Base-by-base conservation (phyloP, 2,797 vertebrate species). In the Propithecus deckenii region DNA sequence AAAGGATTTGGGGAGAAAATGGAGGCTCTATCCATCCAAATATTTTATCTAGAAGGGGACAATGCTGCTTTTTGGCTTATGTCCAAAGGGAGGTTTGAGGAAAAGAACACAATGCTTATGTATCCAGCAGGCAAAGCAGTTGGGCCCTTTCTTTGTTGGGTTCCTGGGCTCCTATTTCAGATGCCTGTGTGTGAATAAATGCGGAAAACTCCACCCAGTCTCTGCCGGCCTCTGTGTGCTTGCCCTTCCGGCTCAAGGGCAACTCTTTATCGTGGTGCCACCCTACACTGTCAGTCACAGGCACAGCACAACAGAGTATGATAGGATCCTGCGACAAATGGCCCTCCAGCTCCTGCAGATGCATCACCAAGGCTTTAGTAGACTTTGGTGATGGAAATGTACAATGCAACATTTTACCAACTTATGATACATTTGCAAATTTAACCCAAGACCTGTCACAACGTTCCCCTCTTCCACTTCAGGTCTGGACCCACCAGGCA, bases 231-330 rank as follows among this genome's bases (percentile, higher is more conserved):
- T 43, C 69, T n/a, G 22, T 57, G 55, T 59, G 52, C 13, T 28
- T 52, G 61, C 20, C 57, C 55, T 3, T 6, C 35, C 32, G 17
- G 22, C 74, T 59, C 30, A 20, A 61, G 25, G 65, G 65, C 41
- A 38, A 48, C 48, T 55, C 76, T 32, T 41, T 10, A 6, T 13
- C 0, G 28, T 0, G 13, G 61, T 0, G 10, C 9, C 30, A 61
- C 7, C 2, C 38, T 25, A 28, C 7, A 28, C 12, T 18, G 8
- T 12, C 75, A 76, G 43, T 10, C 55, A 4, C 0, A 0, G 74
- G 41, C 13, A 38, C 4, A 6, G 23, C 50, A n/a, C 30, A n/a
- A 0, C 11, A 38, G 22, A 15, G 9, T 1, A 35, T 32, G 13
- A 18, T 9, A 75, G 55, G 63, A 35, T 28, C 38, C 52, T 20